phyloP scores from a whole-genome alignment of 2,797 vertebrate species.

The Girardinus metallicus region DNA sequence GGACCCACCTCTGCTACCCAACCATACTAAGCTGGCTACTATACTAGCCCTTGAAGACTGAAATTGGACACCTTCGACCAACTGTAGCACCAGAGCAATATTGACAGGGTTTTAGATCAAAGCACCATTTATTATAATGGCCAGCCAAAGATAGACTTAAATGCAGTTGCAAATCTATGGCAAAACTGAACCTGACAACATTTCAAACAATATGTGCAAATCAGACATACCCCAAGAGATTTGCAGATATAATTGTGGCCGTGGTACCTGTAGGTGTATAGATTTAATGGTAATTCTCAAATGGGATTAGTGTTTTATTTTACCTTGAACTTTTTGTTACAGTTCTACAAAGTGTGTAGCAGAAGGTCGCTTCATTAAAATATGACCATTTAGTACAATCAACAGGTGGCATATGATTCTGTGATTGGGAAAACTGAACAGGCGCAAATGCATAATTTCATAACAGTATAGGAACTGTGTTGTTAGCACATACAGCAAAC shows the following conservation, averaged over 20 bases:
- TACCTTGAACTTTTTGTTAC: not conserved
- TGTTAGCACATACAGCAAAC: constrained; percentile 13
- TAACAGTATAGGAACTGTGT: constrained; percentile 17
- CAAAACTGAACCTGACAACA: not conserved
- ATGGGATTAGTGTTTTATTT: not conserved
- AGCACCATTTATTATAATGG: not conserved
- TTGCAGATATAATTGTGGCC: not conserved
- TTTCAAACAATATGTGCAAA: not conserved
- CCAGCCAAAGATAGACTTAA: not conserved
- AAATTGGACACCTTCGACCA: not conserved
- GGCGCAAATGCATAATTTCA: constrained; percentile 4
- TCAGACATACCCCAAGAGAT: not conserved
- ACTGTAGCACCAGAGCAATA: not conserved
- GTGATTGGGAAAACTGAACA: constrained; percentile 31
- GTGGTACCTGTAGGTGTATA: not conserved
- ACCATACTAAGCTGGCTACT: not conserved
- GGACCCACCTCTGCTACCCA: not conserved
- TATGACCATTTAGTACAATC: constrained; percentile 20
- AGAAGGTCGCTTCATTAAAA: constrained; percentile 9
- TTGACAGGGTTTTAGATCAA: not conserved
- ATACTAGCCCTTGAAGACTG: not conserved
- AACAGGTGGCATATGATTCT: constrained; percentile 20
- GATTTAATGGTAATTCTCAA: not conserved
- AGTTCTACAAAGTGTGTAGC: not conserved
- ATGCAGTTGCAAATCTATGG: not conserved